Conservation (phyloP, 2,888 invertebrate genomes). For the Aelia acuminata region DNA sequence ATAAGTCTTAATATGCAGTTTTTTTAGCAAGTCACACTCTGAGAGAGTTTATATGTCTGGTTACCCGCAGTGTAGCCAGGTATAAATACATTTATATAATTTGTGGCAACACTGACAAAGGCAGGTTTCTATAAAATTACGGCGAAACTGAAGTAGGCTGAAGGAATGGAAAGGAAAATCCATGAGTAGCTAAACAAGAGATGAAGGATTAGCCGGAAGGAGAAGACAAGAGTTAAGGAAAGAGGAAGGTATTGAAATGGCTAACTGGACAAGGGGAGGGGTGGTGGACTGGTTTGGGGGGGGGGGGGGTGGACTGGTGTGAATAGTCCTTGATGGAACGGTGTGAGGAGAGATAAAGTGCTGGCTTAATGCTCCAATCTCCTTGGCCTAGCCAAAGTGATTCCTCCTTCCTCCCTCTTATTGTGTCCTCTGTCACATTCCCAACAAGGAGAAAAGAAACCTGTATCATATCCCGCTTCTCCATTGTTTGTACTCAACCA, state of each 20-base stretch:
- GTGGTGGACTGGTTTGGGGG: not conserved
- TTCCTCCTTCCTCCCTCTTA: not conserved
- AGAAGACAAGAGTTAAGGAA: constrained; percentile 29
- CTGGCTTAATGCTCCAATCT: constrained; percentile 38
- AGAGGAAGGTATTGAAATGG: constrained; percentile 10
- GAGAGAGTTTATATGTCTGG: no score
- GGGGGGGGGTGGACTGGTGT: not conserved
- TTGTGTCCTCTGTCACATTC: not conserved
- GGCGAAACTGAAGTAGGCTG: no score
- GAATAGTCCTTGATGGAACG: constrained; percentile 34
- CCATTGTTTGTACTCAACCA: not conserved
- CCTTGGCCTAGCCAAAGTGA: constrained; percentile 9
- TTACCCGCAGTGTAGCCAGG: no score
- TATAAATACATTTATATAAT: no score
- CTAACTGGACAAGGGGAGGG: not conserved
- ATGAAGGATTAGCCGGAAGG: not conserved
- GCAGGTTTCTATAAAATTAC: no score
- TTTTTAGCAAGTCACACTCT: no score
- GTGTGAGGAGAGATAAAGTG: not conserved
- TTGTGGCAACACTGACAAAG: no score
- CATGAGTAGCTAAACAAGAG: not conserved
- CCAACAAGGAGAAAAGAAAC: not conserved
- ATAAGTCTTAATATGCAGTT: no score
- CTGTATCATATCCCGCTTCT: not conserved
- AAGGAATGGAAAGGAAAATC: not conserved